Evolutionary conservation across 2,113 vertebrate genomes (phyloP).

Genomic region (Oreochromis tanganicae): DNA sequence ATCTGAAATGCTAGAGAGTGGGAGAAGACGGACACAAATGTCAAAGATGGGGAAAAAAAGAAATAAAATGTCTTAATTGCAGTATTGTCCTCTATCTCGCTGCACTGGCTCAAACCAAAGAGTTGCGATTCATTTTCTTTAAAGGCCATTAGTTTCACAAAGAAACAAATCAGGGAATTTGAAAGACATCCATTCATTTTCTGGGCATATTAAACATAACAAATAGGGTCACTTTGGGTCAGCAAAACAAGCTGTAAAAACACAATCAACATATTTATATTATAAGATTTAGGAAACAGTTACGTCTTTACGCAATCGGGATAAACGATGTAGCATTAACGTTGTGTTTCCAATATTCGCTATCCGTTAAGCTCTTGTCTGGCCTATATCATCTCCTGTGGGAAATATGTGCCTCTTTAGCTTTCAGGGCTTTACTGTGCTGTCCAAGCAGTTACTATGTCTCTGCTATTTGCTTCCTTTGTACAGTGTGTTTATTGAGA

Average conservation of each 20-base stretch:
- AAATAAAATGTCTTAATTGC: constrained; percentile 30
- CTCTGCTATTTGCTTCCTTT: background rate
- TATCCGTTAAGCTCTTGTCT: background rate
- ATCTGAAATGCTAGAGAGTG: constrained; percentile 21
- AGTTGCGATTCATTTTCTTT: background rate
- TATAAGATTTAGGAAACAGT: background rate
- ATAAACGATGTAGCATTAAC: background rate
- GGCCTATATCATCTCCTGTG: background rate
- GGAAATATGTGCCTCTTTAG: background rate
- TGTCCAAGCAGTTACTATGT: background rate
- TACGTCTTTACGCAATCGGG: background rate
- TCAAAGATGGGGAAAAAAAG: constrained; percentile 1
- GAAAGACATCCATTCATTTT: background rate
- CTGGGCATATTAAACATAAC: background rate
- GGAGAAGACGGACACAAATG: constrained; percentile 35
- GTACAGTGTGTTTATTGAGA: background rate
- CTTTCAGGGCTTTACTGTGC: background rate
- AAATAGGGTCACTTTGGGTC: background rate
- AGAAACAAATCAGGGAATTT: background rate
- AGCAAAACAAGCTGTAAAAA: background rate
- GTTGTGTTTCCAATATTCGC: background rate
- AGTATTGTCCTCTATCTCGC: background rate
- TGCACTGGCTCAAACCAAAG: background rate
- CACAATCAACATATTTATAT: background rate
- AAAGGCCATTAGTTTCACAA: background rate